Conservation (phyloP, 2,113 vertebrate genomes). For the Psittacula cyanocephala region DNA sequence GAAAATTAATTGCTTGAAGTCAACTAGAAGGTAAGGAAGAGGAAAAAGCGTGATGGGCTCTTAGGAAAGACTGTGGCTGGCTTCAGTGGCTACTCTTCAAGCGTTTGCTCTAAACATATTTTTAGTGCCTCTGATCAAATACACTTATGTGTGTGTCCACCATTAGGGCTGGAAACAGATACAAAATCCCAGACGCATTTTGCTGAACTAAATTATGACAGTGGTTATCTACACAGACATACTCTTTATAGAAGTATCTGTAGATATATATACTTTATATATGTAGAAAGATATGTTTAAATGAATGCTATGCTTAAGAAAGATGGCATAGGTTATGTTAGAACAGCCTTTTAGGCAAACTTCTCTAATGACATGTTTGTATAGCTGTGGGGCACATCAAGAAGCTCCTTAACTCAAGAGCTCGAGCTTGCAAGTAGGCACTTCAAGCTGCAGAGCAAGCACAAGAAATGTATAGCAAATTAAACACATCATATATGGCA, state of each 20-base stretch:
- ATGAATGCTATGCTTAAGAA: not conserved
- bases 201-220: not conserved
- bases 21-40: not conserved
- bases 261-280: not conserved
- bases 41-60: not conserved
- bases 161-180: not conserved
- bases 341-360: not conserved
- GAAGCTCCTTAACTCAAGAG: not conserved
- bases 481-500: fast-evolving
- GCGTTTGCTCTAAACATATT: not conserved
- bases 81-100: not conserved
- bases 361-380: not conserved
- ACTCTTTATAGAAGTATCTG: not conserved
- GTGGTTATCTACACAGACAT: not conserved
- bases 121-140: not conserved
- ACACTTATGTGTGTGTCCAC: not conserved
- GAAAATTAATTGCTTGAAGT: not conserved
- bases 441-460: not conserved
- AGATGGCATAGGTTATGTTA: not conserved
- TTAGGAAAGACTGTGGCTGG: not conserved
- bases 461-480: not conserved
- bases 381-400: not conserved
- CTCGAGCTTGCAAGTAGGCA: not conserved
- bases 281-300: not conserved
- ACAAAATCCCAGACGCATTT: not conserved